phyloP scores from a whole-genome alignment of 1,140 invertebrate genomes.

The Hyles vespertilio region DNA sequence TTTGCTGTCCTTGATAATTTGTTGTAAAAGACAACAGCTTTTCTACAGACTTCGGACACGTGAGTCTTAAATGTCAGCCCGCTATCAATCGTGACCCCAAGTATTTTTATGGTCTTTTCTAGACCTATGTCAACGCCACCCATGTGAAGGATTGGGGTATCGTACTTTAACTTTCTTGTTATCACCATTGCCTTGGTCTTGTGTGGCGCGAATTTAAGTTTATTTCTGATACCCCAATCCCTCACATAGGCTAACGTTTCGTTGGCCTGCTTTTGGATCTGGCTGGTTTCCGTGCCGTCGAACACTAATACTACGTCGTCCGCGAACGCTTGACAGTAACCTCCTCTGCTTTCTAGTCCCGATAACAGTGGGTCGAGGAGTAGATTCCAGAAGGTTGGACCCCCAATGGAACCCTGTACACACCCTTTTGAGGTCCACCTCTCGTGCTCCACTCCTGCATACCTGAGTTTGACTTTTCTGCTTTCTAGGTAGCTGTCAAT shows the following conservation, averaged over 20 bases:
- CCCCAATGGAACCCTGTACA: too few species aligned
- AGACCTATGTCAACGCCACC: background rate
- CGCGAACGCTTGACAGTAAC: background rate
- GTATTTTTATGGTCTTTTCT: constrained; percentile 15
- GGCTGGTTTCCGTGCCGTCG: background rate
- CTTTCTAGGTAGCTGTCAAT: too few species aligned
- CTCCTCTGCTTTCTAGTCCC: background rate
- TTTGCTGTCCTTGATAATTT: too few species aligned
- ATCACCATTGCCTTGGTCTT: background rate
- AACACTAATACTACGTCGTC: background rate
- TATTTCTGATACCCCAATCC: too few species aligned
- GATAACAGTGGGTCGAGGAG: too few species aligned
- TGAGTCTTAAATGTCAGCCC: too few species aligned
- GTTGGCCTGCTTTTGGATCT: constrained; percentile 7
- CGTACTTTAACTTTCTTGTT: constrained; percentile 17
- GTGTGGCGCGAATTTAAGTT: too few species aligned
- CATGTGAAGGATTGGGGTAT: constrained; percentile 2
- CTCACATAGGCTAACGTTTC: background rate
- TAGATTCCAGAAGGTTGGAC: too few species aligned
- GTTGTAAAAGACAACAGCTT: too few species aligned
- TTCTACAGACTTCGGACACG: too few species aligned
- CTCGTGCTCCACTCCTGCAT: constrained; percentile 10
- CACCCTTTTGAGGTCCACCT: constrained; percentile 6
- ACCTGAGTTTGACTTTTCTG: constrained; percentile 7
- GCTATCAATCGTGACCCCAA: constrained; percentile 11